A percentile compares a stretch with the other conserved stretches of the same genome.
Conservation (phyloP, 2,113 vertebrate species). For the human region DNA sequence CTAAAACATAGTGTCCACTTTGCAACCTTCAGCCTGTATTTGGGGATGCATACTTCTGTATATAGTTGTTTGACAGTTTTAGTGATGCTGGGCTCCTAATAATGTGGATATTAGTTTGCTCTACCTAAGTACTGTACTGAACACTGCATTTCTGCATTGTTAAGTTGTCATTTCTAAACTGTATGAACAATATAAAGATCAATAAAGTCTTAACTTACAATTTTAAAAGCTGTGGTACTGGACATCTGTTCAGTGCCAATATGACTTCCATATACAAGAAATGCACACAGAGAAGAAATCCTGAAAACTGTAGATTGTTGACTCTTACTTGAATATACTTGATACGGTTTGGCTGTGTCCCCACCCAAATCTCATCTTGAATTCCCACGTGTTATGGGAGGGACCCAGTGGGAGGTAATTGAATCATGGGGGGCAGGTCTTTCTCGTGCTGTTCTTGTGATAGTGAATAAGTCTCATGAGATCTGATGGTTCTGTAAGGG, state of each 20-base stretch:
- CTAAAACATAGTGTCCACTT: neutral
- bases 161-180: neutral
- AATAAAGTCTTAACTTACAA: conserved; percentile 34
- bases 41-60: neutral
- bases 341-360: too few relatives aligned
- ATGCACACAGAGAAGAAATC: neutral
- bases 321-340: neutral
- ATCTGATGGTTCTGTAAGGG: too few relatives aligned
- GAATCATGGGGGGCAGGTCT: too few relatives aligned
- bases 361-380: too few relatives aligned
- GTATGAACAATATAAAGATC: neutral
- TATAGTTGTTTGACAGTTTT: neutral
- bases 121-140: neutral
- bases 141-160: neutral
- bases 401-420: too few relatives aligned
- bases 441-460: too few relatives aligned
- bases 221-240: neutral
- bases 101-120: neutral
- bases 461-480: too few relatives aligned
- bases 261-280: neutral
- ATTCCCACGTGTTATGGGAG: too few relatives aligned
- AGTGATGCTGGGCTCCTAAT: neutral
- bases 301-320: neutral
- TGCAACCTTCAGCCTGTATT: neutral
- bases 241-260: neutral